These are phyloP conservation scores for Arnoldichthys spilopterus DNA, from an alignment of 2,797 vertebrate species.

Conservation along the genomic window DNA sequence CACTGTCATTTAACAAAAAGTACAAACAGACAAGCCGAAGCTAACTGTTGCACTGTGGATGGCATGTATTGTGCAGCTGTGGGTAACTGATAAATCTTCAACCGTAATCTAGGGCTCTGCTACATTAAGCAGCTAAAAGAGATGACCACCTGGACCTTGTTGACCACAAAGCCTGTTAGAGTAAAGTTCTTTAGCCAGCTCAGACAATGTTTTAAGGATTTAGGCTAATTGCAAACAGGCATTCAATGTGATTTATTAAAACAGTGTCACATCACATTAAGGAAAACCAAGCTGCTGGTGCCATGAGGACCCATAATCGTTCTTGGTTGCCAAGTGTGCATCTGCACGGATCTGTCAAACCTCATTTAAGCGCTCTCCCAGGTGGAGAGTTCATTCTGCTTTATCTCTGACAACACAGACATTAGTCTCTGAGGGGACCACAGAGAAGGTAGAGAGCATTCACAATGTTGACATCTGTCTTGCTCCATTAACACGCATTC, in stretches of 20 bases:
- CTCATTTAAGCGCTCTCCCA: slow-evolving; percentile 31
- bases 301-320: slow-evolving; percentile 10
- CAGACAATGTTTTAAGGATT: slow-evolving; percentile 44
- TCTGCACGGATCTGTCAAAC: slow-evolving; percentile 42
- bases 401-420: slow-evolving; percentile 20
- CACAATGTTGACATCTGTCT: slow-evolving; percentile 23
- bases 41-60: not conserved
- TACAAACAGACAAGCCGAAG: not conserved
- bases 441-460: slow-evolving; percentile 36
- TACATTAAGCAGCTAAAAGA: slow-evolving; percentile 41
- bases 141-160: slow-evolving; percentile 47
- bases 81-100: slow-evolving; percentile 2
- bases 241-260: slow-evolving; percentile 43
- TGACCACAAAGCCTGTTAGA: slow-evolving; percentile 52
- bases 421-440: slow-evolving; percentile 7
- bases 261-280: slow-evolving; percentile 37
- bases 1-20: not conserved
- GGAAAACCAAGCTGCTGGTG: slow-evolving; percentile 7
- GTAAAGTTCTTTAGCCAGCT: slow-evolving; percentile 50
- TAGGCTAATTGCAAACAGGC: slow-evolving; percentile 43
- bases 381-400: slow-evolving; percentile 2
- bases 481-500: not conserved
- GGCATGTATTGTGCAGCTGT: not conserved
- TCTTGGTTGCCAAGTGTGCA: slow-evolving; percentile 25
- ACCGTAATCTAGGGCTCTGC: slow-evolving; percentile 25